These are phyloP conservation scores for Upupa epops DNA, from an alignment of 2,113 vertebrate genomes.

Conservation along the genomic window DNA sequence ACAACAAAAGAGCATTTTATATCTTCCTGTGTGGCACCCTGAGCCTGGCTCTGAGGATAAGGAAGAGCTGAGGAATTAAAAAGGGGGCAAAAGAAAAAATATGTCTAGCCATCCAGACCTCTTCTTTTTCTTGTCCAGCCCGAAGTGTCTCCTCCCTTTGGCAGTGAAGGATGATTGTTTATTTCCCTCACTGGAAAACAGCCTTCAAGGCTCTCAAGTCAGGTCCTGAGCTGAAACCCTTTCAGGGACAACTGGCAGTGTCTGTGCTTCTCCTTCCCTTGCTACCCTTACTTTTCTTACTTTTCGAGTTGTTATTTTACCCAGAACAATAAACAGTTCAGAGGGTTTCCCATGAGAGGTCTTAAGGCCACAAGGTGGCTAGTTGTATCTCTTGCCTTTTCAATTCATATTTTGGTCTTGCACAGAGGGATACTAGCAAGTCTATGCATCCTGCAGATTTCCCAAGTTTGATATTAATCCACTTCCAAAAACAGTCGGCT, in stretches of 20 bases:
- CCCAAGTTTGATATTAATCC: neutral
- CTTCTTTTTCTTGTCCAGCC: neutral
- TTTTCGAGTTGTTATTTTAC: neutral
- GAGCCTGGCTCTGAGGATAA: neutral
- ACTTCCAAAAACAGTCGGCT: neutral
- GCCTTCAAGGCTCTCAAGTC: neutral
- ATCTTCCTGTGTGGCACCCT: neutral
- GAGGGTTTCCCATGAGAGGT: no score
- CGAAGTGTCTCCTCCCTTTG: neutral
- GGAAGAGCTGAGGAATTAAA: neutral
- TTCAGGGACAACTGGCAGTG: neutral
- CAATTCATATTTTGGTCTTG: neutral
- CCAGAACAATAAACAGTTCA: neutral
- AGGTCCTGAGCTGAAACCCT: accelerated
- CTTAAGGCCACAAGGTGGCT: neutral
- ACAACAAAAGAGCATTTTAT: neutral
- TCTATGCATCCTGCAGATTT: neutral
- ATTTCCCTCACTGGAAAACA: no score
- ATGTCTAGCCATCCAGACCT: neutral
- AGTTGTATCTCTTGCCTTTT: neutral
- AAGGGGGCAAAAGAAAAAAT: neutral
- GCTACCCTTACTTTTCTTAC: no score
- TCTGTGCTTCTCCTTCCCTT: neutral
- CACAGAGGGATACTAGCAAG: neutral
- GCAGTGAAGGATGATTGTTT: neutral